phyloP scores from a whole-genome alignment of 1,140 invertebrate genomes.

The Hormaphis cornu region DNA sequence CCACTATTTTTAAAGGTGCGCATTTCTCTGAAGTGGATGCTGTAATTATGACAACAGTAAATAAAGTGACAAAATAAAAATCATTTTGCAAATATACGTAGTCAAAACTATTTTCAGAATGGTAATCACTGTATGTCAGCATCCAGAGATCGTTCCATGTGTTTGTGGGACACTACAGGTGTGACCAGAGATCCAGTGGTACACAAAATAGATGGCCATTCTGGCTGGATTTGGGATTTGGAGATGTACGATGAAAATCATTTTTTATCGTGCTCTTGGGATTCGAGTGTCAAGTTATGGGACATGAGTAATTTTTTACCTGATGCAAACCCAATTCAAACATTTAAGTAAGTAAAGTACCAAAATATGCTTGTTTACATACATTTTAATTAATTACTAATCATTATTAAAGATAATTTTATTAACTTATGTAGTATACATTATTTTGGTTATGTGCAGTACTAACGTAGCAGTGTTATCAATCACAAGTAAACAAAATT shows the following conservation, averaged over 20 bases:
- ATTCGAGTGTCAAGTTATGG: conserved; percentile 17
- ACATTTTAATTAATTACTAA: not conserved
- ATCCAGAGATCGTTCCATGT: conserved; percentile 23
- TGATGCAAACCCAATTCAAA: not conserved
- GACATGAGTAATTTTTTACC: not conserved
- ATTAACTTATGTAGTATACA: no score
- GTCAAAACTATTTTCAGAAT: not conserved
- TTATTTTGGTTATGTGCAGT: no score
- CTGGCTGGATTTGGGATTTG: conserved; percentile 18
- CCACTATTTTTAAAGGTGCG: not conserved
- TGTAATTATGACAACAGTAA: conserved; percentile 2
- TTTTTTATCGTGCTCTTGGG: conserved; percentile 23
- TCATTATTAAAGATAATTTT: not conserved
- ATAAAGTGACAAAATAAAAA: not conserved
- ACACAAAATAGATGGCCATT: conserved; percentile 1
- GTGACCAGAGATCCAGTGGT: not conserved
- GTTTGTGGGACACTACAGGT: not conserved
- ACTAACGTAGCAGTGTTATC: not conserved
- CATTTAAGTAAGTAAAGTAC: conserved; percentile 2
- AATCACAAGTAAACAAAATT: conserved; percentile 9
- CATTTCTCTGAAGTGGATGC: conserved; percentile 25
- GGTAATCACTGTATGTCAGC: conserved; percentile 9
- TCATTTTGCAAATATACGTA: not conserved
- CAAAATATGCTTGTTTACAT: not conserved
- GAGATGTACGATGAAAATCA: not conserved